Base-by-base conservation (phyloP, 2,888 invertebrate genomes). In the Amiota mariae region DNA sequence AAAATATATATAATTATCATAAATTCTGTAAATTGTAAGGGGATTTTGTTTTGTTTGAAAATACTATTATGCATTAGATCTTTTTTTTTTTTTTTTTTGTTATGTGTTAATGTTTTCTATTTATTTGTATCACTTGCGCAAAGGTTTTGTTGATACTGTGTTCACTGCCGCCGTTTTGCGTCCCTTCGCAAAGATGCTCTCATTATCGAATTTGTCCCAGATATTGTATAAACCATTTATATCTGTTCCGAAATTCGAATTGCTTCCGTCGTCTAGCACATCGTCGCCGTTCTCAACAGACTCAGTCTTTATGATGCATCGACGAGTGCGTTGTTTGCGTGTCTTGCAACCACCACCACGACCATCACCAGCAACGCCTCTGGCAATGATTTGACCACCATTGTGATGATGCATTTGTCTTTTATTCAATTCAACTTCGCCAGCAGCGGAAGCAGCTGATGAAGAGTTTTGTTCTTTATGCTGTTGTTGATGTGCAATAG, bases 271-370 rank as follows among this genome's bases (percentile, higher is more conserved):
- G 72, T 82, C 81, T 56, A 78, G 79, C 12, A 8, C 18, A 6
- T 11, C 8, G 12, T 73, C 76, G 72, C 78, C 80, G 73, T 68
- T 76, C 64, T 77, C 73, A 70, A 73, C 74, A 77, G 77, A 48
- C 78, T 87, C 89, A 89, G 88, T 89, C 88, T 89, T 88, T 78
- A 86, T 80, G 66, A 89, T 81, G 77, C 87, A 85, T 76, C 88
- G 88, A 72, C 88, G 85, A 4, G 88, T 83, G 20, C 87, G 87
- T 71, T 88, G 87, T 78, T 86, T 83, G 54, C 78, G 78, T 78
- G 72, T 77, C 72, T 77, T 78, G 36, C 36, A 36, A 73, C 68
- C 74, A 72, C 73, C 73, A 71, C 75, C 72, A 73, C n/a, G n/a
- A n/a, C n/a, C n/a, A n/a, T n/a, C n/a, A n/a, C n/a, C n/a, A n/a